Evolutionary conservation across 1,140 invertebrate species (phyloP).

Genomic region (Hetaerina americana): DNA sequence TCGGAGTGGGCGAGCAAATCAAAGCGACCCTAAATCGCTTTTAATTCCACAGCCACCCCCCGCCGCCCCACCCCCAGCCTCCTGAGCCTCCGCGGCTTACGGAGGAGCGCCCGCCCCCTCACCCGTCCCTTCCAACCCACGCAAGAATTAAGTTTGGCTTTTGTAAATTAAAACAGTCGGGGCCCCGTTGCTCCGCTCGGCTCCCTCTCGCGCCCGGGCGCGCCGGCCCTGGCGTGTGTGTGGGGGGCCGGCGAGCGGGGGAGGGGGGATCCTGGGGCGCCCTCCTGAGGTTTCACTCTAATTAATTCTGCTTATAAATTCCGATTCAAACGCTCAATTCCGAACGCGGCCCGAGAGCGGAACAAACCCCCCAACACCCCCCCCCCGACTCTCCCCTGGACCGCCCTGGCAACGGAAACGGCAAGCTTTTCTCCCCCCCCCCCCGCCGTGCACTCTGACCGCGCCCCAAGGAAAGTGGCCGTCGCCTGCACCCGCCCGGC

Average conservation of each 20-base stretch:
- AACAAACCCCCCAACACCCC: too few relatives aligned
- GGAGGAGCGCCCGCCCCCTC: constrained; percentile 32
- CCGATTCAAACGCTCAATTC: constrained; percentile 26
- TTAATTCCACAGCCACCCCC: constrained; percentile 26
- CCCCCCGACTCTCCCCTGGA: too few relatives aligned
- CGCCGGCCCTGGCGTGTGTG: too few relatives aligned
- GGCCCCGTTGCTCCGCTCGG: background rate
- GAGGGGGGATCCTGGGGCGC: constrained; percentile 12
- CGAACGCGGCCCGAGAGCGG: too few relatives aligned
- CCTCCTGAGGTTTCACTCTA: constrained; percentile 31
- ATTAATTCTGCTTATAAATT: constrained; percentile 38
- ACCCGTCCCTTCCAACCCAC: constrained; percentile 23
- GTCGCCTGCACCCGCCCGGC: too few relatives aligned
- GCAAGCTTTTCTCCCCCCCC: too few relatives aligned
- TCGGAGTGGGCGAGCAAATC: background rate
- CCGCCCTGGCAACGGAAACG: too few relatives aligned
- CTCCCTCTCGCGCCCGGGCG: too few relatives aligned
- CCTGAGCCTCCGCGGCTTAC: too few relatives aligned
- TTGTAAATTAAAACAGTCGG: constrained; percentile 35
- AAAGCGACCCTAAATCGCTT: constrained; percentile 28
- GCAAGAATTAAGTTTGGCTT: constrained; percentile 37
- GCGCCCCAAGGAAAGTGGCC: too few relatives aligned
- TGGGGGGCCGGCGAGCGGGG: background rate
- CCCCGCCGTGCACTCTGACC: too few relatives aligned
- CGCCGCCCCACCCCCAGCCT: too few relatives aligned